These are phyloP conservation scores for Bos taurus DNA, from an alignment of 2,113 vertebrate species.

Conservation along the genomic window ARS-UCD2.0 NC_037334.1:88479501-88480000, in stretches of 20 bases:
- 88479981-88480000: conserved; percentile 76
- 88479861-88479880: not conserved
- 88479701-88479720: not conserved
- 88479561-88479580: not conserved
- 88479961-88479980: conserved; percentile 74
- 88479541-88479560: not conserved
- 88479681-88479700: not conserved
- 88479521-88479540: not conserved
- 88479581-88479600: not conserved
- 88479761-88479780: not conserved
- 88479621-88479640: not conserved
- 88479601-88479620: not conserved
- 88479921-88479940: conserved; percentile 56
- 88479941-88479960: conserved; percentile 64
- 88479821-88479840: not conserved
- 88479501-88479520: not conserved
- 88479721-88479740: not conserved
- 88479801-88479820: not conserved
- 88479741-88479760: not conserved
- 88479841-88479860: not conserved
- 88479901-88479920: conserved; percentile 60
- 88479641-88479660: conserved; percentile 19
- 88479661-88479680: not conserved
- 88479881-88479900: conserved; percentile 2
- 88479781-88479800: not conserved